phyloP scores from a whole-genome alignment of 2,797 vertebrate species.

The Calcarius lapponicus region DNA sequence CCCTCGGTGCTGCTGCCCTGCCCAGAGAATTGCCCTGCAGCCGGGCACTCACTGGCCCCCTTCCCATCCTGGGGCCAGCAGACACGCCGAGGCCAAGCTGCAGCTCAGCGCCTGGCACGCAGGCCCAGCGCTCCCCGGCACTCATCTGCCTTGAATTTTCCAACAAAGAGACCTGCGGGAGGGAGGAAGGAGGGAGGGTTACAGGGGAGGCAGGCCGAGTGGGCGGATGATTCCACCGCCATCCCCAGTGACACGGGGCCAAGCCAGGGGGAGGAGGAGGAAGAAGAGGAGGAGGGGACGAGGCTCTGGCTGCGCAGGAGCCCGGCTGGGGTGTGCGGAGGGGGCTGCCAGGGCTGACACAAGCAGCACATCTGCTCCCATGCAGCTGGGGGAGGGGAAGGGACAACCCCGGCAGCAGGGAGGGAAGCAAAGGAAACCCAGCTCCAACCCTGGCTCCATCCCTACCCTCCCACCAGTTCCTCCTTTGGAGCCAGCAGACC shows the following conservation, averaged over 20 bases:
- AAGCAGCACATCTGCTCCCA: conserved; percentile 62
- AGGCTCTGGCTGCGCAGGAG: background rate
- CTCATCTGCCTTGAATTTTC: conserved; percentile 54
- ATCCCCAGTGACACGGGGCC: conserved; percentile 42
- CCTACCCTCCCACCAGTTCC: background rate
- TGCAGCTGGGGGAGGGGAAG: conserved; percentile 48
- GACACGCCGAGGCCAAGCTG: background rate
- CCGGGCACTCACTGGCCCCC: rapidly evolving
- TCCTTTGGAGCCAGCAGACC: background rate
- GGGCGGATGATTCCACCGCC: conserved; percentile 54
- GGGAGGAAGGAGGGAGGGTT: conserved; percentile 18
- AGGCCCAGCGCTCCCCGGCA: background rate
- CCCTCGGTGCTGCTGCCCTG: background rate
- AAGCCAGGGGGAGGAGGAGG: background rate
- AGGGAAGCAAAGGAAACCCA: background rate
- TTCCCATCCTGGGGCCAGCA: background rate
- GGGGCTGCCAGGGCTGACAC: conserved; percentile 52
- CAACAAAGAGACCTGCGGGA: conserved; percentile 62
- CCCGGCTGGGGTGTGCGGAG: background rate
- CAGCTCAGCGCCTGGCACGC: background rate
- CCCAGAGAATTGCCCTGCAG: rapidly evolving
- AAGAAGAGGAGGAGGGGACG: background rate
- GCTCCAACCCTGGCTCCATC: background rate
- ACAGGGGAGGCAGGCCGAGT: conserved; percentile 42
- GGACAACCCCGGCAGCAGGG: background rate